phyloP scores from a whole-genome alignment of 2,888 invertebrate genomes.

The Xestia rhomboidea region DNA sequence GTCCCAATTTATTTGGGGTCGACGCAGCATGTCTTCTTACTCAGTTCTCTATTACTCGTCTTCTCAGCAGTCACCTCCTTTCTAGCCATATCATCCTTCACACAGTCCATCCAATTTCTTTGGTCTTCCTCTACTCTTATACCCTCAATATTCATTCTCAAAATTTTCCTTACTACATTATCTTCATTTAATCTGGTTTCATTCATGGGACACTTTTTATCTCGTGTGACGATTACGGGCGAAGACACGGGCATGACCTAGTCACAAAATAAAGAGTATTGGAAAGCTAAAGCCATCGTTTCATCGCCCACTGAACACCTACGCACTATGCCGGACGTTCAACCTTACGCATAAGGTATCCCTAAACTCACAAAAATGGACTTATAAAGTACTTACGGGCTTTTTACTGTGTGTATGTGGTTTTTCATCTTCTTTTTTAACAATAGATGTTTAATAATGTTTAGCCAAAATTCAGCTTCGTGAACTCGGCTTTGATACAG shows the following conservation, averaged over 20 bases:
- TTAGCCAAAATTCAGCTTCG: not conserved
- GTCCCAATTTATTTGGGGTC: too few species aligned
- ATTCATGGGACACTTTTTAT: not conserved
- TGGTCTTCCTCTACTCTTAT: too few species aligned
- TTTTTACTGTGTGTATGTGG: not conserved
- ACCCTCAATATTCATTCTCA: too few species aligned
- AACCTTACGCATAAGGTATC: conserved; percentile 42
- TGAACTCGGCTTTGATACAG: too few species aligned
- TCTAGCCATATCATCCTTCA: too few species aligned
- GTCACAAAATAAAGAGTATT: conserved; percentile 38
- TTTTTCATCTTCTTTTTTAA: not conserved
- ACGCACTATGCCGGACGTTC: conserved; percentile 51
- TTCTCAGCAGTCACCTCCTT: too few species aligned
- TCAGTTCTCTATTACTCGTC: too few species aligned
- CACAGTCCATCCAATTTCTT: too few species aligned
- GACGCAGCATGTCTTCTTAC: too few species aligned
- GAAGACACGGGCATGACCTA: not conserved
- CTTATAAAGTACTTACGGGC: not conserved
- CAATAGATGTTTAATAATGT: not conserved
- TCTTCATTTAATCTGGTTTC: too few species aligned
- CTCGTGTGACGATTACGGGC: not conserved
- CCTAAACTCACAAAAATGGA: conserved; percentile 55
- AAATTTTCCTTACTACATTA: too few species aligned
- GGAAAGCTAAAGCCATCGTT: conserved; percentile 56
- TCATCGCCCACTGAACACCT: conserved; percentile 58